phyloP scores from a whole-genome alignment of 2,113 vertebrate species.

The Lophotis ruficrista region DNA sequence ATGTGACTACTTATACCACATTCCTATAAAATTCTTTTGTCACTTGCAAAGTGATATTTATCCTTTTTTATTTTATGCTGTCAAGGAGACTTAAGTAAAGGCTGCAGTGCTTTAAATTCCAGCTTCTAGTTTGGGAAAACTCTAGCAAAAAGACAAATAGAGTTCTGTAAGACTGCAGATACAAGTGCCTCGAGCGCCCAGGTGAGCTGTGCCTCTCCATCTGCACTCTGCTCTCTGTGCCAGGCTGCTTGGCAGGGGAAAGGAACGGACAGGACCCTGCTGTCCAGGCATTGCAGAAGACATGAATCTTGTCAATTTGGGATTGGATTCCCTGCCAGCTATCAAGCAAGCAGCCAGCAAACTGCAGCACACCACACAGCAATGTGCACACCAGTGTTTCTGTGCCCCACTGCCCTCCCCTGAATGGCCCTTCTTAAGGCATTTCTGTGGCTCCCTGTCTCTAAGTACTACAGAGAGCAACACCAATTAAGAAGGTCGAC shows the following conservation, averaged over 20 bases:
- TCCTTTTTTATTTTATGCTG: not conserved
- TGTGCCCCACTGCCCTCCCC: not conserved
- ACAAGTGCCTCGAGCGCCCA: not conserved
- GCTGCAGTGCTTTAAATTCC: slow-evolving; percentile 1
- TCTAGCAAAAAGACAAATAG: slow-evolving; percentile 15
- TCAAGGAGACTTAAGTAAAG: not conserved
- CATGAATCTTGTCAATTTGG: slow-evolving; percentile 70
- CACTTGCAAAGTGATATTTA: not conserved
- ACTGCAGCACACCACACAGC: slow-evolving; percentile 7
- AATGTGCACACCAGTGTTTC: not conserved
- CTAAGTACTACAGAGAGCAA: not conserved
- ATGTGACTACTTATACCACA: not conserved
- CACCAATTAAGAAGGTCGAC: not conserved
- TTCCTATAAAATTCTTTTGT: not conserved
- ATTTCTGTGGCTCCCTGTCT: not conserved
- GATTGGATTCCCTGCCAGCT: slow-evolving; percentile 31
- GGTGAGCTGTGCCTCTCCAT: slow-evolving; percentile 56
- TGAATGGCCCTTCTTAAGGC: not conserved
- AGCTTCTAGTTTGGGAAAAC: not conserved
- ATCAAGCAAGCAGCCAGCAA: slow-evolving; percentile 35
- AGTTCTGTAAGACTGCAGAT: slow-evolving; percentile 35
- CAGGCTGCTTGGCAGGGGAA: slow-evolving; percentile 55
- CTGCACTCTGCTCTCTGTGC: slow-evolving; percentile 45
- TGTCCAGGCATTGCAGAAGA: slow-evolving; percentile 63
- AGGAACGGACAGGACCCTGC: slow-evolving; percentile 50